Percentiles rank a stretch among this genome's conserved stretches.
Conservation (phyloP, 2,797 vertebrate genomes). For the Myoxocephalus aenaeus region DNA sequence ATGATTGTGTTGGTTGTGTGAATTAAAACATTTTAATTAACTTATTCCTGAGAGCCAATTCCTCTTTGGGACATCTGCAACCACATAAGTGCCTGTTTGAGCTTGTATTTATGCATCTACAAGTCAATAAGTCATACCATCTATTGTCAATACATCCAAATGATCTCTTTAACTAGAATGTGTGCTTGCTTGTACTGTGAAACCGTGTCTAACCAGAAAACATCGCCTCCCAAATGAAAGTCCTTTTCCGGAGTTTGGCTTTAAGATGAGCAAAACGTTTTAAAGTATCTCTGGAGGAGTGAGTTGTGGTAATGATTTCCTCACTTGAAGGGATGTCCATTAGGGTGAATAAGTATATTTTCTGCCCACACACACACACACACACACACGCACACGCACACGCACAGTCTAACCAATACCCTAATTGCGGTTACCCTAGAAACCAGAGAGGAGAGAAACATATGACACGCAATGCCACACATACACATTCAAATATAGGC, state of each 20-base stretch:
- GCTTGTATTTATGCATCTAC: conserved; percentile 1
- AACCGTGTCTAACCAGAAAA: neutral
- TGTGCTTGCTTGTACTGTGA: neutral
- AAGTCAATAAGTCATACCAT: conserved; percentile 17
- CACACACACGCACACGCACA: conserved; percentile 56
- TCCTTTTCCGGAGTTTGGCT: neutral
- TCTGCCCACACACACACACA: conserved; percentile 33
- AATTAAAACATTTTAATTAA: conserved; percentile 5
- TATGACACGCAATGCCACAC: conserved; percentile 4
- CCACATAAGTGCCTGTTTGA: neutral
- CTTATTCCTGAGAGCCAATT: neutral
- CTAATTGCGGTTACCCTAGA: conserved; percentile 75
- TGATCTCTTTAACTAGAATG: neutral
- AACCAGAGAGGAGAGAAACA: conserved; percentile 60
- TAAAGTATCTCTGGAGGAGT: conserved; percentile 27
- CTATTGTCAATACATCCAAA: conserved; percentile 4
- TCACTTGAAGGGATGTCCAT: conserved; percentile 37
- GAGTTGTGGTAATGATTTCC: conserved; percentile 40
- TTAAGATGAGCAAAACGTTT: conserved; percentile 18
- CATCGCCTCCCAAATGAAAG: conserved; percentile 4
- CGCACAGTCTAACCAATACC: conserved; percentile 64
- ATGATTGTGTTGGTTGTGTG: rapidly evolving
- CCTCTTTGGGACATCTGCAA: neutral
- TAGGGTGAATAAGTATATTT: conserved; percentile 34
- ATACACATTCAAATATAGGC: conserved; percentile 5